Base-by-base conservation (phyloP, 1,140 invertebrate genomes). In the Drosophila neocordata region DNA sequence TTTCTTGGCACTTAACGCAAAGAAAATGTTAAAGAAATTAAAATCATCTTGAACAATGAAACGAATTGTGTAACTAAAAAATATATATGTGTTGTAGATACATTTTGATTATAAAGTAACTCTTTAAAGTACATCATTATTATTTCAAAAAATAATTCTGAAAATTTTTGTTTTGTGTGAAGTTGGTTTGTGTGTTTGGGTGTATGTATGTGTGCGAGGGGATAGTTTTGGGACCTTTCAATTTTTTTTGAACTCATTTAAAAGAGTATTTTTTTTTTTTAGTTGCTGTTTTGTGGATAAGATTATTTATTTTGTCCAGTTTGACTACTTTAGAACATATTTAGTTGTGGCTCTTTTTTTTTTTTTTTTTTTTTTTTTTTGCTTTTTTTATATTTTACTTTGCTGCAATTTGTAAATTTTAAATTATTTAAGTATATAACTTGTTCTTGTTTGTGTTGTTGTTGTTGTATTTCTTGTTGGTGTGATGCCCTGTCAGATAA, bases 351-450 rank as follows among this genome's bases (percentile, higher is more conserved):
- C 27, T 74, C 71, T 68, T 22, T 20, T 11, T 71, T 74, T 68
- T 22, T 20, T 11, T 71, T 71, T 55, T 51, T 22, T 65, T 57
- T 35, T 48, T 35, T 63, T 41, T 65, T 8, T 44, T 72, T 57
- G 22, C 53, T 52, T 72, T 57, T 31, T 59, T 66, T 65, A 65
- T 58, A 64, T 64, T 69, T 73, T 67, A 31, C 6, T 11, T 18
- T 48, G 41, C 62, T 65, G 69, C 66, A 67, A 35, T 87, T 87
- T 64, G 66, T 75, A 75, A 85, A 82, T 59, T 69, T 87, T 87
- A 72, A 78, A 75, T 78, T 81, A 78, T 68, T 85, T 82, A 87
- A 87, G 78, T 82, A 87, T 85, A 74, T 85, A 72, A 75, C 70
- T 78, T 70, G 41, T 48, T 38, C 27, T 31, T 3, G 11, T 38